phyloP scores from a whole-genome alignment of 2,113 vertebrate species.

The Nycticryphes semicollaris region DNA sequence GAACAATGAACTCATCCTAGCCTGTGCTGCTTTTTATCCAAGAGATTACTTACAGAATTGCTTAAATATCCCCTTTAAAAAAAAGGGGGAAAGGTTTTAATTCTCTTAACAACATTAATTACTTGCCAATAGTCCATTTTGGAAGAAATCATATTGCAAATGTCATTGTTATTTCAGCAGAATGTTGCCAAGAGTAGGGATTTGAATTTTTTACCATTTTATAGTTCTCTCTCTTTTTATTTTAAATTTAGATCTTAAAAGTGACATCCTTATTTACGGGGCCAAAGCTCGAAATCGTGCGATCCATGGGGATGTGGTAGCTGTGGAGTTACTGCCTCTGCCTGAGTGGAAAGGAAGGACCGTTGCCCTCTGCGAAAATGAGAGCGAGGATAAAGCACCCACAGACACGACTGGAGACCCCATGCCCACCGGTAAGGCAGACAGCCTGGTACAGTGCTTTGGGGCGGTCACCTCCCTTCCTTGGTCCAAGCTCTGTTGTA shows the following conservation, averaged over 20 bases:
- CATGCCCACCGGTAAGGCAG: constrained; percentile 87
- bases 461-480: background rate
- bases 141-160: background rate
- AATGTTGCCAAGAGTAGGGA: background rate
- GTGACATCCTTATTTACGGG: constrained; percentile 84
- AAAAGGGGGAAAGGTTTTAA: background rate
- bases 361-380: constrained; percentile 82
- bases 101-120: background rate
- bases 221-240: background rate
- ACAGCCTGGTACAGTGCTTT: background rate
- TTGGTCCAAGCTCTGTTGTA: background rate
- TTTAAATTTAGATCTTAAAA: constrained; percentile 76
- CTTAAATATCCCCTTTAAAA: background rate
- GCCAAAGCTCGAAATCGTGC: constrained; percentile 88
- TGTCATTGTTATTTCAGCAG: background rate
- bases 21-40: background rate
- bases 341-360: constrained; percentile 88
- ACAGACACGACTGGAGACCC: constrained; percentile 79
- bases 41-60: background rate
- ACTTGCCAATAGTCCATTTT: background rate
- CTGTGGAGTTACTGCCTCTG: constrained; percentile 83
- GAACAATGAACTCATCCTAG: background rate
- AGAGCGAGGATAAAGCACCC: constrained; percentile 77
- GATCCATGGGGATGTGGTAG: constrained; percentile 88
- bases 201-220: background rate